phyloP scores from a whole-genome alignment of 2,113 vertebrate species.

The Empidonax alnorum region DNA sequence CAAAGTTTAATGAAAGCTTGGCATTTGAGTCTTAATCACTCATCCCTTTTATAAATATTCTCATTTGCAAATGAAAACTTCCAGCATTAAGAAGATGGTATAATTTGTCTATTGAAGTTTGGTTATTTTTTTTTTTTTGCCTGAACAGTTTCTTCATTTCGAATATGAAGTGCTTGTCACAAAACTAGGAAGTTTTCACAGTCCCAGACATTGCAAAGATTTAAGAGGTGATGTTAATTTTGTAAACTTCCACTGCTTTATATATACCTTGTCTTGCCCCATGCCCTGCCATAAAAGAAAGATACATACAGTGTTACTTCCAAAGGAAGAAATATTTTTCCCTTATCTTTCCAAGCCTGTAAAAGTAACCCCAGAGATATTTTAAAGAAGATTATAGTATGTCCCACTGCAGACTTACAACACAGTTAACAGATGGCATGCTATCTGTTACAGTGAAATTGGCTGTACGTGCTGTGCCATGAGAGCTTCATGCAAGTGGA shows the following conservation, averaged over 20 bases:
- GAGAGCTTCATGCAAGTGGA: not conserved
- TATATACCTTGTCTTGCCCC: not conserved
- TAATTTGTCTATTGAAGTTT: not conserved
- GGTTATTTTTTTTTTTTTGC: not conserved
- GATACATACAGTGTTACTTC: slow-evolving; percentile 15
- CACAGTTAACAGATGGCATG: slow-evolving; percentile 12
- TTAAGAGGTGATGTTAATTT: not conserved
- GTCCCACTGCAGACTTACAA: not conserved
- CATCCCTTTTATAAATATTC: not conserved
- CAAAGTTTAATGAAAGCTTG: not conserved
- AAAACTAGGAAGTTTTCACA: not conserved
- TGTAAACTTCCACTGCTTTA: not conserved
- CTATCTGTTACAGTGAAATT: not conserved
- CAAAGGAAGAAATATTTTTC: slow-evolving; percentile 39
- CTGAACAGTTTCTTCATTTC: not conserved
- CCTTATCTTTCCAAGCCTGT: slow-evolving; percentile 18
- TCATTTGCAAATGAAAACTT: not conserved
- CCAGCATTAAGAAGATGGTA: not conserved
- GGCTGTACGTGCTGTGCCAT: not conserved
- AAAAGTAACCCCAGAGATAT: not conserved
- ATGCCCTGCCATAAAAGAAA: not conserved
- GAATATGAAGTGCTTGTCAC: not conserved
- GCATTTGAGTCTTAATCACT: not conserved
- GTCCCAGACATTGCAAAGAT: not conserved
- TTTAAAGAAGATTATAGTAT: not conserved